Percentiles rank a stretch among this genome's conserved stretches.
Conservation (phyloP, 2,888 invertebrate genomes). For the Trichopoda pennipes region DNA sequence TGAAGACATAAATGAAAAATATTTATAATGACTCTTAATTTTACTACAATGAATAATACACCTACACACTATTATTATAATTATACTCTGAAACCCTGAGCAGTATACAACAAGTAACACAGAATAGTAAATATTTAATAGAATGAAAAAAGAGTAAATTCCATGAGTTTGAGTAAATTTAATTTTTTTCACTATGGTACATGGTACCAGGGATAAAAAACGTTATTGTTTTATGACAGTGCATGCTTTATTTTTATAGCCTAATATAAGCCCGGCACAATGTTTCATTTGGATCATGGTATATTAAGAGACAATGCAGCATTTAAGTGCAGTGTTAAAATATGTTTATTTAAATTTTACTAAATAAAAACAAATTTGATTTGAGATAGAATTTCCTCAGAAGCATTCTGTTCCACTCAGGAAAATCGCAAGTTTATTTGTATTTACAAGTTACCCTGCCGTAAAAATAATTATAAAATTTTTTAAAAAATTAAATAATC, state of each 20-base stretch:
- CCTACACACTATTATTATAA: constrained; percentile 29
- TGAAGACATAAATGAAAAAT: constrained; percentile 41
- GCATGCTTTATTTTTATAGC: not conserved
- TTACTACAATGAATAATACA: constrained; percentile 52
- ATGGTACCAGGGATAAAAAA: not conserved
- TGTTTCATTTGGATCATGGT: not conserved
- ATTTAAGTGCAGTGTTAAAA: too few relatives aligned
- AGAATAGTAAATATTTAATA: constrained; percentile 24
- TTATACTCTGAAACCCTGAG: constrained; percentile 21
- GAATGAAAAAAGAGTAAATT: constrained; percentile 17
- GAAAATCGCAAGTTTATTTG: too few relatives aligned
- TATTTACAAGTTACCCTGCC: too few relatives aligned
- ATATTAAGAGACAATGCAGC: too few relatives aligned
- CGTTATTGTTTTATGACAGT: not conserved
- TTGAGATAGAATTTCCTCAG: too few relatives aligned
- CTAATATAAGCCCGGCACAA: not conserved
- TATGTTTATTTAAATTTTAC: too few relatives aligned
- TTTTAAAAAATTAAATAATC: too few relatives aligned
- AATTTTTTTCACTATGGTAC: not conserved
- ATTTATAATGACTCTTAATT: constrained; percentile 52
- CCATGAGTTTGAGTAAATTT: constrained; percentile 22
- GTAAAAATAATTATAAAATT: too few relatives aligned
- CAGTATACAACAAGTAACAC: constrained; percentile 2
- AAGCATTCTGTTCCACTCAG: too few relatives aligned
- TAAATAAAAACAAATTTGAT: too few relatives aligned